phyloP scores from a whole-genome alignment of 2,113 vertebrate genomes.

The Psophia crepitans region DNA sequence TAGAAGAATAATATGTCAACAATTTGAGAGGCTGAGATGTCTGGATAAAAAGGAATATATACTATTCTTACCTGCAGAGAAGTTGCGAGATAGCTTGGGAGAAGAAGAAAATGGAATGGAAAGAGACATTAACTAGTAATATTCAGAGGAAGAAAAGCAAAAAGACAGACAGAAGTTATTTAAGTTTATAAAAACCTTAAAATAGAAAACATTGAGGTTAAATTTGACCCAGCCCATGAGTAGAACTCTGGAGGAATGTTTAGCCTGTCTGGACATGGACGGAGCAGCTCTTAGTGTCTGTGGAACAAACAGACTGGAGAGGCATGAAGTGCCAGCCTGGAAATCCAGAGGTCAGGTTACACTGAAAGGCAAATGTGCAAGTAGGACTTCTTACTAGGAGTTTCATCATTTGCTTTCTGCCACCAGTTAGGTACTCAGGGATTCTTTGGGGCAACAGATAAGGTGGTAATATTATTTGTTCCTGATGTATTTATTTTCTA shows the following conservation, averaged over 20 bases:
- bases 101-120: not conserved
- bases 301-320: not conserved
- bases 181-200: not conserved
- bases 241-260: not conserved
- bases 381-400: not conserved
- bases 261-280: not conserved
- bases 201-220: not conserved
- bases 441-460: not conserved
- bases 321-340: not conserved
- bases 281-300: not conserved
- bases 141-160: not conserved
- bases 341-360: not conserved
- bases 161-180: not conserved
- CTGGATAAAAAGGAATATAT: not conserved
- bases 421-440: not conserved
- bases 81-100: not conserved
- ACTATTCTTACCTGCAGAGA: not conserved
- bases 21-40: not conserved
- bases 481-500: conserved; percentile 14
- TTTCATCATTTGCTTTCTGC: not conserved
- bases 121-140: not conserved
- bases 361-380: not conserved
- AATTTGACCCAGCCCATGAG: not conserved
- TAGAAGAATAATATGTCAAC: not conserved
- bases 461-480: not conserved